phyloP scores from a whole-genome alignment of 2,888 invertebrate species.

The Ophonus ardosiacus region DNA sequence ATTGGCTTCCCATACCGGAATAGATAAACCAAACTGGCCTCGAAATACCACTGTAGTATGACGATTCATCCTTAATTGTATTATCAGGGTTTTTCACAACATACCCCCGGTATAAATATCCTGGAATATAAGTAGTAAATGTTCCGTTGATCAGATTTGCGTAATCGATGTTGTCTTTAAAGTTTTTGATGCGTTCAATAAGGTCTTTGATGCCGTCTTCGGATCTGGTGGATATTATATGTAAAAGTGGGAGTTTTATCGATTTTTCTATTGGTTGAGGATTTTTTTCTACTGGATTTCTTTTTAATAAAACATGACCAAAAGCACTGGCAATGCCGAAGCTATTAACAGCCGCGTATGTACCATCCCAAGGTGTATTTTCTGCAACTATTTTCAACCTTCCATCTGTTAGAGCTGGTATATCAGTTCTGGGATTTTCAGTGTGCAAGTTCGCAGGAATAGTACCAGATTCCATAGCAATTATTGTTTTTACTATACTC shows the following conservation, averaged over 20 bases:
- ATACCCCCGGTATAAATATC: slow-evolving; percentile 83
- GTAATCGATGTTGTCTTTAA: slow-evolving; percentile 75
- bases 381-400: slow-evolving; percentile 80
- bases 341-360: slow-evolving; percentile 93
- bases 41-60: slow-evolving; percentile 73
- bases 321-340: slow-evolving; percentile 99
- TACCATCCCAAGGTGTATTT: slow-evolving; percentile 90
- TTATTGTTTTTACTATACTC: slow-evolving; percentile 67
- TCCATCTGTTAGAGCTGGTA: slow-evolving; percentile 91
- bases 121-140: slow-evolving; percentile 76
- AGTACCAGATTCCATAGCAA: slow-evolving; percentile 93
- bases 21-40: slow-evolving; percentile 83
- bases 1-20: slow-evolving; percentile 88
- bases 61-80: slow-evolving; percentile 70
- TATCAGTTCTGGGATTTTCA: slow-evolving; percentile 91
- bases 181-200: slow-evolving; percentile 75
- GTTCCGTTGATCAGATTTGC: slow-evolving; percentile 76
- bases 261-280: slow-evolving; percentile 72
- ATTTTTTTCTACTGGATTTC: slow-evolving; percentile 78
- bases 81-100: slow-evolving; percentile 71
- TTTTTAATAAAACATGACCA: slow-evolving; percentile 90
- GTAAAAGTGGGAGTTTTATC: slow-evolving; percentile 79
- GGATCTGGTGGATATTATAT: slow-evolving; percentile 91
- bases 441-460: slow-evolving; percentile 96
- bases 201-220: slow-evolving; percentile 85